Evolutionary conservation across 2,113 vertebrate species (phyloP).

Genomic region (Saguinus midas): DNA sequence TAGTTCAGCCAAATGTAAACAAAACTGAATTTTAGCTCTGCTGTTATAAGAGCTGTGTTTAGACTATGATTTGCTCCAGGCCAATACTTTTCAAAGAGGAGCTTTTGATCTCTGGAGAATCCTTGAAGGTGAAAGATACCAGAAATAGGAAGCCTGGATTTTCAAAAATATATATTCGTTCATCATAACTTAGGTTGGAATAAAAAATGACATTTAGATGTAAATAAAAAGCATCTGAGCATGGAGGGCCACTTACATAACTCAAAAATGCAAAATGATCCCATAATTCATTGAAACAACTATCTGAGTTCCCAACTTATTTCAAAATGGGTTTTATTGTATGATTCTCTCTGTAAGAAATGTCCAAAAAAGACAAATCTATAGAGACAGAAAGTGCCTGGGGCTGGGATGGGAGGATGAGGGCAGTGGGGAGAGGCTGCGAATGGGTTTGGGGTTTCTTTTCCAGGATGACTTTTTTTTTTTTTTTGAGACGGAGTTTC

Average conservation of each 20-base stretch:
- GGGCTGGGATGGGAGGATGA: not conserved
- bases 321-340: constrained; percentile 26
- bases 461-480: not conserved
- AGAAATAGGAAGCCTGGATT: constrained; percentile 14
- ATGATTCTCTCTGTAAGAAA: not conserved
- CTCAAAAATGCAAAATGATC: not conserved
- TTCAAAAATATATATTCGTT: constrained; percentile 40
- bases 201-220: constrained; percentile 9
- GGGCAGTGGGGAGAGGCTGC: too few relatives aligned
- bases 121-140: constrained; percentile 62
- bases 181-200: constrained; percentile 31
- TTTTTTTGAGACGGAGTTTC: too few relatives aligned
- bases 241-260: not conserved
- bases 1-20: constrained; percentile 75
- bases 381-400: not conserved
- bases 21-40: constrained; percentile 52
- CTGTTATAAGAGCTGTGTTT: constrained; percentile 60
- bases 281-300: not conserved
- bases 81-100: constrained; percentile 60
- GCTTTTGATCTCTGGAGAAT: constrained; percentile 54
- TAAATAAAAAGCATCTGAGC: constrained; percentile 17
- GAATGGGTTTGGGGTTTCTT: not conserved
- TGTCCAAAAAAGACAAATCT: not conserved
- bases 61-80: constrained; percentile 66
- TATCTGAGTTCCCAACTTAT: not conserved